A percentile compares a stretch with the other conserved stretches of the same genome.
Evolutionary conservation across 2,888 invertebrate genomes (phyloP).

Genomic region (Watsonalla cultraria): DNA sequence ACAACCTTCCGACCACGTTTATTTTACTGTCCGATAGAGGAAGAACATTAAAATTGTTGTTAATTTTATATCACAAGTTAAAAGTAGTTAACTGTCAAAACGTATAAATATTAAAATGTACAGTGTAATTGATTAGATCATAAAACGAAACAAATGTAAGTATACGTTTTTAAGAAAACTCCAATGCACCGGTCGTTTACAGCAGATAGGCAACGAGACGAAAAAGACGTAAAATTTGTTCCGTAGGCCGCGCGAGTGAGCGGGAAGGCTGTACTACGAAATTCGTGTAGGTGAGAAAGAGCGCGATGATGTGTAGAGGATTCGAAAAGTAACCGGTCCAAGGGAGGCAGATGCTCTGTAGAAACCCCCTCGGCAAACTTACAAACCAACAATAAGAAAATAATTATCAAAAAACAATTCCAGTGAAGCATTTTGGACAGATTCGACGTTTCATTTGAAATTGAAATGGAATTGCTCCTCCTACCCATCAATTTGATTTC

Average conservation of each 20-base stretch:
- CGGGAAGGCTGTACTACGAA: constrained; percentile 31
- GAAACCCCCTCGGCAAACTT: constrained; percentile 66
- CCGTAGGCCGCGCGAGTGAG: constrained; percentile 51
- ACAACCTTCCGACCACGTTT: too few relatives aligned
- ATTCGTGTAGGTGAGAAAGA: constrained; percentile 34
- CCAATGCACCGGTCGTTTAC: constrained; percentile 43
- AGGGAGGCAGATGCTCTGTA: constrained; percentile 70
- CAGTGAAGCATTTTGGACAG: constrained; percentile 29
- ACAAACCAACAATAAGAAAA: constrained; percentile 67
- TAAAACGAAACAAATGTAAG: constrained; percentile 31
- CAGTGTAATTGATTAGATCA: constrained; percentile 31
- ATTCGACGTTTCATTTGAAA: constrained; percentile 21
- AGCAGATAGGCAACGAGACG: constrained; percentile 58
- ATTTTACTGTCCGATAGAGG: constrained; percentile 5
- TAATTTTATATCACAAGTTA: background rate
- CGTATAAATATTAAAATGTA: constrained; percentile 12
- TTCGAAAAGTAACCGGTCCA: constrained; percentile 69
- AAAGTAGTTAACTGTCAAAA: background rate
- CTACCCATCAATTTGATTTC: background rate
- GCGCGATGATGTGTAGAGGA: constrained; percentile 41
- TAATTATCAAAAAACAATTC: constrained; percentile 55
- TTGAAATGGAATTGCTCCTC: constrained; percentile 14
- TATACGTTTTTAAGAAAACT: constrained; percentile 39
- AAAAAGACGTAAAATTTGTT: constrained; percentile 73
- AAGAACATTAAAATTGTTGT: background rate